Conservation (phyloP, 2,113 vertebrate genomes). For the Chaetodon auriga region DNA sequence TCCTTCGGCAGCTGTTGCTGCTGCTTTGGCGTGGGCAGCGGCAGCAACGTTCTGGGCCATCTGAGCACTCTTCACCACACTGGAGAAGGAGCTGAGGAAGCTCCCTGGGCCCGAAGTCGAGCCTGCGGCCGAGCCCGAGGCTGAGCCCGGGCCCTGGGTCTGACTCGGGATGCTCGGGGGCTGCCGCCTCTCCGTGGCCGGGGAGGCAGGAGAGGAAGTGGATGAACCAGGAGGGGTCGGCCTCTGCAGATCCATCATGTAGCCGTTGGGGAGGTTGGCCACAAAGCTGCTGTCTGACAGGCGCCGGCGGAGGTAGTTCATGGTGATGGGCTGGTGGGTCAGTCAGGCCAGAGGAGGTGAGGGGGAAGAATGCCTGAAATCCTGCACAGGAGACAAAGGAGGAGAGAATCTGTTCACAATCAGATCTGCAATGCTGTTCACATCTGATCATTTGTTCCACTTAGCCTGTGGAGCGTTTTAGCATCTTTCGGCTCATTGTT, state of each 20-base stretch:
- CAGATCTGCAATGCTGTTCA: not conserved
- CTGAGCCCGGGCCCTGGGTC: slow-evolving; percentile 40
- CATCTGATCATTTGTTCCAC: not conserved
- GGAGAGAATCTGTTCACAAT: not conserved
- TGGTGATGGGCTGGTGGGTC: slow-evolving; percentile 77
- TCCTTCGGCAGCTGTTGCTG: slow-evolving; percentile 57
- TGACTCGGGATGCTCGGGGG: slow-evolving; percentile 75
- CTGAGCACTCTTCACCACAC: slow-evolving; percentile 91
- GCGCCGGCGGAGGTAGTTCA: slow-evolving; percentile 97
- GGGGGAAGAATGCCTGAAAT: slow-evolving; percentile 32
- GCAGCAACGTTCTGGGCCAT: slow-evolving; percentile 88
- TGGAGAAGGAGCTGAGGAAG: slow-evolving; percentile 96
- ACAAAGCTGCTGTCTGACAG: slow-evolving; percentile 98
- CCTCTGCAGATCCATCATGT: slow-evolving; percentile 95
- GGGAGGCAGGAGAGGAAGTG: slow-evolving; percentile 88
- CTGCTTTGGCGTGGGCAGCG: slow-evolving; percentile 84
- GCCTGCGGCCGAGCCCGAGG: slow-evolving; percentile 67
- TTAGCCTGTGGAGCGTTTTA: no score
- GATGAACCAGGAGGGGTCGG: slow-evolving; percentile 86
- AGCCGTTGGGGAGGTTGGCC: slow-evolving; percentile 96
- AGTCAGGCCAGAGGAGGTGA: slow-evolving; percentile 62
- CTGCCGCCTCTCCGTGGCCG: slow-evolving; percentile 85
- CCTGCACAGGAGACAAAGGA: slow-evolving; percentile 18
- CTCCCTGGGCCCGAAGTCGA: slow-evolving; percentile 75
- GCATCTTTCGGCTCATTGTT: no score